These are phyloP conservation scores for Xylota segnis DNA, from an alignment of 2,888 invertebrate species.

Conservation along the genomic window DNA sequence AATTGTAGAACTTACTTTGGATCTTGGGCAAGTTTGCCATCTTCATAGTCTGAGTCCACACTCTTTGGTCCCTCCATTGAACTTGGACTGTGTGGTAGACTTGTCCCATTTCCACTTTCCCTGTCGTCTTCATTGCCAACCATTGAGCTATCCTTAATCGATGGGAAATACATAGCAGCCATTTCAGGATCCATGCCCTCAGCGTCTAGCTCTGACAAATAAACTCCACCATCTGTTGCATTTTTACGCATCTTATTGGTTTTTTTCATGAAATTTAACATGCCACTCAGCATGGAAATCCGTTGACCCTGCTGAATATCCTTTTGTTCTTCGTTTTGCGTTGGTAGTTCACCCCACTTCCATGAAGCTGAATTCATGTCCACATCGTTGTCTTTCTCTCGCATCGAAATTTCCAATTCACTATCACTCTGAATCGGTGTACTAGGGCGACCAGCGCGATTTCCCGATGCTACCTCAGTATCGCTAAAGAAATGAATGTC, in stretches of 20 bases:
- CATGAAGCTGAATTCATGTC: slow-evolving; percentile 87
- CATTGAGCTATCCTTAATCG: slow-evolving; percentile 79
- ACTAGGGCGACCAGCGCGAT: slow-evolving; percentile 88
- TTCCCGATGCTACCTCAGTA: slow-evolving; percentile 92
- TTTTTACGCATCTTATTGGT: slow-evolving; percentile 87
- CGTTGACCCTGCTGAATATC: slow-evolving; percentile 82
- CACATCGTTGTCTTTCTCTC: slow-evolving; percentile 82
- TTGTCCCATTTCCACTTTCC: slow-evolving; percentile 98
- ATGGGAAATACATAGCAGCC: slow-evolving; percentile 93
- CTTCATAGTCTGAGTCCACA: slow-evolving; percentile 94
- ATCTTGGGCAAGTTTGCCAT: slow-evolving; percentile 86
- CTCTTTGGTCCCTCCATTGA: slow-evolving; percentile 92
- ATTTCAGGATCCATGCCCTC: slow-evolving; percentile 97
- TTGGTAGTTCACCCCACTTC: slow-evolving; percentile 96
- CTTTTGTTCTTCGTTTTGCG: slow-evolving; percentile 79
- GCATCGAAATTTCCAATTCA: slow-evolving; percentile 91
- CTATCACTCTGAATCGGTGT: slow-evolving; percentile 97
- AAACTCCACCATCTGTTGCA: slow-evolving; percentile 89
- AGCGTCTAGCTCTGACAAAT: slow-evolving; percentile 94
- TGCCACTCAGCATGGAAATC: slow-evolving; percentile 93
- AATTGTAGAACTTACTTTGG: slow-evolving; percentile 83
- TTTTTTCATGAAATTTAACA: slow-evolving; percentile 97
- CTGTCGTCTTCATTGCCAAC: slow-evolving; percentile 92
- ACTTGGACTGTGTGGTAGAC: slow-evolving; percentile 96
- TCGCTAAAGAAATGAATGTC: slow-evolving; percentile 97